Evolutionary conservation across 2,797 vertebrate genomes (phyloP).

Genomic region (Cyclopterus lumpus): DNA sequence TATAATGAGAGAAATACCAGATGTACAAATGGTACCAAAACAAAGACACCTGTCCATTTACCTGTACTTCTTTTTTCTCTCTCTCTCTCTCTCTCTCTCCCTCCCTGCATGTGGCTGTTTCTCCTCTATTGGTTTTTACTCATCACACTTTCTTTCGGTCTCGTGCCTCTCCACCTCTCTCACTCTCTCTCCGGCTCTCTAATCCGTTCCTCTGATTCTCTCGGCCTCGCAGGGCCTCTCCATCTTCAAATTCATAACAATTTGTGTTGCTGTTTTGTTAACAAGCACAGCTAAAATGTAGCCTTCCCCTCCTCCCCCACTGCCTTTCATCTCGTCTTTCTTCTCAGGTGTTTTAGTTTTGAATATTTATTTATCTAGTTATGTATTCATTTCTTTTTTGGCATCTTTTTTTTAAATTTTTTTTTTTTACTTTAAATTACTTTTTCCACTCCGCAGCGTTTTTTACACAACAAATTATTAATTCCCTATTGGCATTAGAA

Average conservation of each 20-base stretch:
- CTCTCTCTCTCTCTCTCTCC: not conserved
- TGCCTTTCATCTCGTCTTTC: constrained; percentile 63
- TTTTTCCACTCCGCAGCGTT: too few relatives aligned
- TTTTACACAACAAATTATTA: constrained; percentile 64
- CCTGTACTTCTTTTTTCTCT: not conserved
- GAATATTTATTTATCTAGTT: constrained; percentile 65
- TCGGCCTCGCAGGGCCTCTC: constrained; percentile 32
- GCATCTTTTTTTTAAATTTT: constrained; percentile 16
- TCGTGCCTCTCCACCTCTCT: constrained; percentile 3
- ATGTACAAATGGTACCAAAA: constrained; percentile 30
- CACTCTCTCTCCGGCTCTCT: not conserved
- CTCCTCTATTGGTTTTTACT: constrained; percentile 3
- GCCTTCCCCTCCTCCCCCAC: constrained; percentile 21
- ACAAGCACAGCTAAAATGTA: constrained; percentile 56
- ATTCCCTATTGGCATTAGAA: constrained; percentile 58
- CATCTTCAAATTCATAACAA: constrained; percentile 65
- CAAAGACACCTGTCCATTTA: constrained; percentile 1
- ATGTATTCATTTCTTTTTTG: constrained; percentile 44
- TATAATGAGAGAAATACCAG: constrained; percentile 49
- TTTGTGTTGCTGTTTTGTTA: constrained; percentile 69
- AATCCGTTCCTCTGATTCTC: constrained; percentile 32
- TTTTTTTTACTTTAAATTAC: constrained; percentile 67
- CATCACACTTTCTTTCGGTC: not conserved
- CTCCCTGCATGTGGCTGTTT: constrained; percentile 9
- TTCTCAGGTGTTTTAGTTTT: constrained; percentile 65